Evolutionary conservation across 2,888 invertebrate genomes (phyloP).

Genomic region (Leptothorax acervorum): DNA sequence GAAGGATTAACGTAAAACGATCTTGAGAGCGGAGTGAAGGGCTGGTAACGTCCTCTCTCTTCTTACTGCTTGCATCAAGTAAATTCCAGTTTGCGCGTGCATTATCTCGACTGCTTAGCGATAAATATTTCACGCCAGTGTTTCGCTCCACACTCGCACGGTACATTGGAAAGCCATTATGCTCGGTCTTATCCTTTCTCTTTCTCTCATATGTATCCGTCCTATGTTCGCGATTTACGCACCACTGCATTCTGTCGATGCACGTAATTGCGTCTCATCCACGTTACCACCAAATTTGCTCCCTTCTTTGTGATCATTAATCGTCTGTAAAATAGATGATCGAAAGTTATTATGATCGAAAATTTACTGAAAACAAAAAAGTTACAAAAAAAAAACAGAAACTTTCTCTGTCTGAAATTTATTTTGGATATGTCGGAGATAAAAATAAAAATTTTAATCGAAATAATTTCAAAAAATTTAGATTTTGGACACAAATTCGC

Average conservation of each 20-base stretch:
- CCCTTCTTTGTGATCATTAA: constrained; percentile 21
- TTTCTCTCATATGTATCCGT: constrained; percentile 37
- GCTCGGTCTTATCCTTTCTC: constrained; percentile 22
- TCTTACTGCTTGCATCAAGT: constrained; percentile 58
- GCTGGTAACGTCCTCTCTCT: constrained; percentile 33
- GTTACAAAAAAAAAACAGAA: not conserved
- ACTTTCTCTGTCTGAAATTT: not conserved
- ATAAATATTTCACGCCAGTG: constrained; percentile 76
- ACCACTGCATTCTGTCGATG: constrained; percentile 12
- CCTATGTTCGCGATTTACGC: constrained; percentile 40
- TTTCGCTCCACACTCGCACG: constrained; percentile 57
- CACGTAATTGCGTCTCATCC: constrained; percentile 17
- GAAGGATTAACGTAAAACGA: constrained; percentile 43
- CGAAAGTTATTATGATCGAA: not conserved
- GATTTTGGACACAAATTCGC: not conserved
- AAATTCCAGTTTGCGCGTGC: constrained; percentile 76
- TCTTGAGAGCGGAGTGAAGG: constrained; percentile 41
- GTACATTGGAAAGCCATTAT: constrained; percentile 83
- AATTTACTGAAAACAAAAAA: not conserved
- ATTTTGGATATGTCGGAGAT: not conserved
- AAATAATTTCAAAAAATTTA: not conserved
- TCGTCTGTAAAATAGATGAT: constrained; percentile 11
- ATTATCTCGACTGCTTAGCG: constrained; percentile 71
- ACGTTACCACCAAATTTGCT: constrained; percentile 21
- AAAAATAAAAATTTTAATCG: not conserved